Conservation (phyloP, 2,113 vertebrate genomes). For the Hydrolagus affinis region DNA sequence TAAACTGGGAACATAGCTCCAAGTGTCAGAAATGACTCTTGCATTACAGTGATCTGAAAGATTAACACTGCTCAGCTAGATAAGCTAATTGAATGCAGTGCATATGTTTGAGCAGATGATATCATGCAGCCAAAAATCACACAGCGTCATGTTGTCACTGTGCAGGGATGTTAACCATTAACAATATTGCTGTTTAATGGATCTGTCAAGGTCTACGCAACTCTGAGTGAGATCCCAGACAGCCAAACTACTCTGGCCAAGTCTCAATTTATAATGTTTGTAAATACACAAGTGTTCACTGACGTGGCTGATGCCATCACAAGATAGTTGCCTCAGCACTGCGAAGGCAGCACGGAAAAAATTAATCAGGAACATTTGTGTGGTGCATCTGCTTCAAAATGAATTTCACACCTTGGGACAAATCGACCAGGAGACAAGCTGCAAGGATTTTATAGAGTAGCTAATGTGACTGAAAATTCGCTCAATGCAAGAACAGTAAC, state of each 20-base stretch:
- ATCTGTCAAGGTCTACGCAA: constrained; percentile 3
- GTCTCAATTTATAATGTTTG: constrained; percentile 20
- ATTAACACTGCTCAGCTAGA: constrained; percentile 1
- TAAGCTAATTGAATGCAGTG: constrained; percentile 16
- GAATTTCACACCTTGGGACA: no score
- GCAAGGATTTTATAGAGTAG: no score
- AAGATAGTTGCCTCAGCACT: background rate
- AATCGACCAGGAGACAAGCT: no score
- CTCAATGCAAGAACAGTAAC: no score
- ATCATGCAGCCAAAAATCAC: constrained; percentile 3
- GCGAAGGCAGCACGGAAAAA: no score
- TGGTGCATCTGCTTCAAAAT: no score
- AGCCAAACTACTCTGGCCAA: constrained; percentile 20
- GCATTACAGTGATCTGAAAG: constrained; percentile 14
- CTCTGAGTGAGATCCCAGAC: background rate
- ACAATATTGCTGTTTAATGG: background rate
- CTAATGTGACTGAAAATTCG: no score
- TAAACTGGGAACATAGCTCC: constrained; percentile 6
- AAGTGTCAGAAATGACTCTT: constrained; percentile 29
- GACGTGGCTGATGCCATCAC: background rate
- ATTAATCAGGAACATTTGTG: no score
- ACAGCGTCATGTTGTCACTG: background rate
- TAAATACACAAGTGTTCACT: background rate
- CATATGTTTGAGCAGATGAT: constrained; percentile 27
- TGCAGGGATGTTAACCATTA: constrained; percentile 12